Evolutionary conservation across 2,113 vertebrate species (phyloP), one percentile per base, ranked within the genome.

Genomic region (Enhydra lutris): DNA sequence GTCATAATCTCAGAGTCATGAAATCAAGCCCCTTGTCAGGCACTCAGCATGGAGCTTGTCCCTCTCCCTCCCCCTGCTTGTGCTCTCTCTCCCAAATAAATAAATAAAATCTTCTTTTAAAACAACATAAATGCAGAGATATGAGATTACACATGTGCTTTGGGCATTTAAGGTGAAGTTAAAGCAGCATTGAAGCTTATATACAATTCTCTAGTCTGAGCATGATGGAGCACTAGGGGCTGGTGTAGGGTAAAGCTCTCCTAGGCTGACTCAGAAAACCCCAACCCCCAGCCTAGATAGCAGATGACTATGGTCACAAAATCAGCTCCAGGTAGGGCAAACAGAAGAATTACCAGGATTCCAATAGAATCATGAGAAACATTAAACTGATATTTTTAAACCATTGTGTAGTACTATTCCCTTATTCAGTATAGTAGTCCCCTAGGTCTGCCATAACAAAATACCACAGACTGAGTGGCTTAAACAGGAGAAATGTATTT

Each of bases 401-500:
- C 1, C 21, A 73, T 45, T 39, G 0, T 29, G 61, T 50, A 47
- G 79, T 69, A 34, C 31, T 88, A 9, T 47, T 88, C n/a, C 31
- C 6, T 36, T 29, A 61, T 73, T 42, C 2, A 50, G 29, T 50
- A 13, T 20, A 61, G 29, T 61, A 39, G 18, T 47, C 61, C 29
- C 1, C 24, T 39, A 31, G 42, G 42, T 20, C 42, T 76, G 18
- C 12, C 42, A 4, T 50, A 85, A 93, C 15, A 50, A 93, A 74
- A 63, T 74, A 29, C 39, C 55, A 84, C 55, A 47, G 7, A 20
- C 4, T 36, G 8, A 14, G 10, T 31, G 42, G 34, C 80, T 50
- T 93, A 50, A 92, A 36, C 7, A 61, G n/a, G 42, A 74, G 42
- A 84, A 93, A 63, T 61, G 24, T 31, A 50, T 76, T 47, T 90